Conservation (phyloP, 2,113 vertebrate genomes). For the Gambusia affinis region DNA sequence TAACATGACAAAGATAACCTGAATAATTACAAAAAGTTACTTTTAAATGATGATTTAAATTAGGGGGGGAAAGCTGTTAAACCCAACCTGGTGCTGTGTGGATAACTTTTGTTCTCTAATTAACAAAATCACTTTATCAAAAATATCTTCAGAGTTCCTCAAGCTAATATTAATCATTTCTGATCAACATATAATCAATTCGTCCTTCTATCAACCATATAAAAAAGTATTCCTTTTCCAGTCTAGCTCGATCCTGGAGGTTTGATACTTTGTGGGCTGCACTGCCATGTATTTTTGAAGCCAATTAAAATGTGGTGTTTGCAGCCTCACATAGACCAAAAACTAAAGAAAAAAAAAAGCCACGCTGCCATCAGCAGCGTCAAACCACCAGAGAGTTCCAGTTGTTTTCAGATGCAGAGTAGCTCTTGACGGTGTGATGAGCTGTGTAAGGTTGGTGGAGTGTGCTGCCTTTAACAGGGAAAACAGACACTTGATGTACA, state of each 20-base stretch:
- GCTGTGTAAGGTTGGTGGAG: slow-evolving; percentile 6
- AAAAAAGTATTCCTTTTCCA: slow-evolving; percentile 5
- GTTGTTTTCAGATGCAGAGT: neutral
- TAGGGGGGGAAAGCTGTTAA: no score
- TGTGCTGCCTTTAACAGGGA: slow-evolving; percentile 12
- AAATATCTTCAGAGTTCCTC: no score
- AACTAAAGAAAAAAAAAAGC: neutral
- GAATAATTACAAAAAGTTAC: no score
- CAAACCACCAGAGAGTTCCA: neutral
- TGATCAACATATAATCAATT: no score
- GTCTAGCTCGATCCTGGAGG: neutral
- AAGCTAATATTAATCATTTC: no score
- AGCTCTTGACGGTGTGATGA: neutral
- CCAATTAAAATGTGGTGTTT: slow-evolving; percentile 4
- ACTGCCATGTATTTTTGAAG: neutral
- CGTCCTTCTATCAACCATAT: neutral
- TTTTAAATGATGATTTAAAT: no score
- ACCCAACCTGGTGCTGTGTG: no score
- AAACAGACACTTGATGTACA: slow-evolving; percentile 29
- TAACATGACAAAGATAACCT: neutral
- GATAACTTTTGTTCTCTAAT: no score
- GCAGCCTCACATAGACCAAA: neutral
- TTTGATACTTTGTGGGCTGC: neutral
- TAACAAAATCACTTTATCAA: no score
- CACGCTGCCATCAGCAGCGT: neutral